Conservation (phyloP, 1,140 invertebrate species). For the Caenorhabditis briggsae region DNA sequence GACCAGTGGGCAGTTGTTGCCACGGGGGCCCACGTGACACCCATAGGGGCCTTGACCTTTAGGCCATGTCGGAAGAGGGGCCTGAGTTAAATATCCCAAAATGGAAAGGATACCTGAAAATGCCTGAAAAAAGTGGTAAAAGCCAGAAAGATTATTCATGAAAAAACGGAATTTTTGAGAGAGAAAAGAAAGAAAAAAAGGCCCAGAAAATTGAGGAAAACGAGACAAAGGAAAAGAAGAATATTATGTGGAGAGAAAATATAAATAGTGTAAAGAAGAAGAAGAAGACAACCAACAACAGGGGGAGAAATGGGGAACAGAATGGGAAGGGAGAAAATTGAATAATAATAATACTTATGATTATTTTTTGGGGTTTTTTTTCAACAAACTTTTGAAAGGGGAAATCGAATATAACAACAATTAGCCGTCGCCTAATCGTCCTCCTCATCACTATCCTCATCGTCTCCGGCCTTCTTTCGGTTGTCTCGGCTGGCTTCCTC, state of each 20-base stretch:
- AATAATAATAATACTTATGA: no score
- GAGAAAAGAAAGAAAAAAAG: neutral
- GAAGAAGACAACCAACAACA: neutral
- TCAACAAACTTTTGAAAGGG: no score
- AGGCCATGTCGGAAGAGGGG: no score
- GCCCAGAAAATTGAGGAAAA: neutral
- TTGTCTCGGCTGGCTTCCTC: constrained; percentile 62
- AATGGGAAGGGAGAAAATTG: neutral
- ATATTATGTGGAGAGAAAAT: neutral
- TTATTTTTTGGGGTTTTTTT: no score
- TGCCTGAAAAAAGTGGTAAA: no score
- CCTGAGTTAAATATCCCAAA: no score
- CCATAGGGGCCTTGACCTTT: no score
- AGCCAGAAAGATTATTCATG: no score
- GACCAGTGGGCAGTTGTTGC: no score
- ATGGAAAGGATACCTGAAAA: no score
- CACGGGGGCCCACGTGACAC: no score
- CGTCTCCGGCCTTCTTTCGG: constrained; percentile 47
- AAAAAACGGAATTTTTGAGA: neutral
- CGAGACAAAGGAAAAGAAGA: neutral
- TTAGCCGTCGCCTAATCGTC: constrained; percentile 12
- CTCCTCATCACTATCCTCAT: constrained; percentile 56
- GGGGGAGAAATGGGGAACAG: neutral
- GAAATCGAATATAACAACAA: neutral
- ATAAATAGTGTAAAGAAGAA: neutral